phyloP scores from a whole-genome alignment of 2,888 invertebrate genomes.

The Hoplodrina ambigua region DNA sequence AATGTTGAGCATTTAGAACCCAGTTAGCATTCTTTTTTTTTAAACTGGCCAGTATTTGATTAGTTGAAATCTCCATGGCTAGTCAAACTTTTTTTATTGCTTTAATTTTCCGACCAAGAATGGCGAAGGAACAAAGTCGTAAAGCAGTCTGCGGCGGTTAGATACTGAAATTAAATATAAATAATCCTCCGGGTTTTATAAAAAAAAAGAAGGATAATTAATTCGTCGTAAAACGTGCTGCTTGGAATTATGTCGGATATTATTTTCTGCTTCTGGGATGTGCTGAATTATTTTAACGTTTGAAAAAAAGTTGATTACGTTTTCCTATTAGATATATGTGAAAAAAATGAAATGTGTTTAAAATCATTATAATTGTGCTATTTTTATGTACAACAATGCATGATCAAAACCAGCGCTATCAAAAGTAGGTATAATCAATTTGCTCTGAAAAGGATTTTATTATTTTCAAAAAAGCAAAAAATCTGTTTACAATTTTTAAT shows the following conservation, averaged over 20 bases:
- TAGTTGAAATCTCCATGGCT: slow-evolving; percentile 44
- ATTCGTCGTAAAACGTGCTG: slow-evolving; percentile 40
- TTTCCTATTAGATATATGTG: no score
- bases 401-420: no score
- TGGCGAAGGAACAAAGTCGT: slow-evolving; percentile 53
- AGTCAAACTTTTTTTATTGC: slow-evolving; percentile 67
- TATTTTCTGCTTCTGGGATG: slow-evolving; percentile 21
- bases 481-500: no score
- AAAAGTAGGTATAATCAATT: no score
- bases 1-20: slow-evolving; percentile 9
- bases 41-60: slow-evolving; percentile 40
- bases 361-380: no score
- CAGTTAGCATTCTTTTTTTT: slow-evolving; percentile 9
- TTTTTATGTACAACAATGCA: no score
- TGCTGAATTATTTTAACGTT: slow-evolving; percentile 5
- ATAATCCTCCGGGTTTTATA: slow-evolving; percentile 49
- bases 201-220: slow-evolving; percentile 46
- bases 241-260: slow-evolving; percentile 26
- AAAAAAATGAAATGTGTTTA: no score
- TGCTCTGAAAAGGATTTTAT: no score
- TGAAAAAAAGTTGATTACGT: slow-evolving; percentile 12
- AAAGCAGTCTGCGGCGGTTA: slow-evolving; percentile 55
- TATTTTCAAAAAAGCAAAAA: no score
- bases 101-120: slow-evolving; percentile 59
- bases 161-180: slow-evolving; percentile 62